phyloP scores from a whole-genome alignment of 2,888 invertebrate species.

The Noctuana brunneofusca region DNA sequence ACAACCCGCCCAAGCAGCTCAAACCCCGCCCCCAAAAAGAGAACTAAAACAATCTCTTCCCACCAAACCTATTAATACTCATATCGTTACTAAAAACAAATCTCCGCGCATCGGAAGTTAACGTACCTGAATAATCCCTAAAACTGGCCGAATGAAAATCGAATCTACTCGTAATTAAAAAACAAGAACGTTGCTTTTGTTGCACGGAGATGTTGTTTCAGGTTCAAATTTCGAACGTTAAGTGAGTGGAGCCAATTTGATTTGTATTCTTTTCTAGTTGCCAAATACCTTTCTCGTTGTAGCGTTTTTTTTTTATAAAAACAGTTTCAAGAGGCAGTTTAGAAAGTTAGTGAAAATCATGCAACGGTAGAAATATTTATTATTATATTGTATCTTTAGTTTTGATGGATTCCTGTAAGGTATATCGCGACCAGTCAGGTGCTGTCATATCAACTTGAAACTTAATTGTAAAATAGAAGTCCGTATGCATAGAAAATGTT shows the following conservation, averaged over 20 bases:
- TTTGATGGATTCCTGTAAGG: constrained; percentile 53
- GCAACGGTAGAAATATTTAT: constrained; percentile 74
- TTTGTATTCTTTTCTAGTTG: constrained; percentile 78
- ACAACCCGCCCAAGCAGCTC: constrained; percentile 71
- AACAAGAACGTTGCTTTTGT: constrained; percentile 53
- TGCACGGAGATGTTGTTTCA: constrained; percentile 62
- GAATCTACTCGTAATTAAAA: constrained; percentile 20
- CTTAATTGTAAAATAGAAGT: constrained; percentile 10
- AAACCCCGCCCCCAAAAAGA: constrained; percentile 83
- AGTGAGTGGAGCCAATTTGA: constrained; percentile 66
- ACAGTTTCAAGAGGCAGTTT: constrained; percentile 70
- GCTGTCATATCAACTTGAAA: constrained; percentile 16
- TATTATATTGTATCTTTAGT: constrained; percentile 61
- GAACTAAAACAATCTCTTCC: constrained; percentile 61
- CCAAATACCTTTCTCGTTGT: constrained; percentile 75
- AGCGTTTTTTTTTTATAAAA: constrained; percentile 53
- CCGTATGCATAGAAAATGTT: constrained; percentile 34
- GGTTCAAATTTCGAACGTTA: constrained; percentile 68
- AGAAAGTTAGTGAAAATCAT: constrained; percentile 65
- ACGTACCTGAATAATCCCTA: constrained; percentile 21
- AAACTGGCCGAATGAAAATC: constrained; percentile 22
- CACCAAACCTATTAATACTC: constrained; percentile 74
- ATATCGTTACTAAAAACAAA: constrained; percentile 56
- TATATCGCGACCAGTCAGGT: constrained; percentile 25
- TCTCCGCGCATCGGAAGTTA: constrained; percentile 61